Conservation (phyloP, 2,797 vertebrate genomes). For the Enteromius fasciolatus region DNA sequence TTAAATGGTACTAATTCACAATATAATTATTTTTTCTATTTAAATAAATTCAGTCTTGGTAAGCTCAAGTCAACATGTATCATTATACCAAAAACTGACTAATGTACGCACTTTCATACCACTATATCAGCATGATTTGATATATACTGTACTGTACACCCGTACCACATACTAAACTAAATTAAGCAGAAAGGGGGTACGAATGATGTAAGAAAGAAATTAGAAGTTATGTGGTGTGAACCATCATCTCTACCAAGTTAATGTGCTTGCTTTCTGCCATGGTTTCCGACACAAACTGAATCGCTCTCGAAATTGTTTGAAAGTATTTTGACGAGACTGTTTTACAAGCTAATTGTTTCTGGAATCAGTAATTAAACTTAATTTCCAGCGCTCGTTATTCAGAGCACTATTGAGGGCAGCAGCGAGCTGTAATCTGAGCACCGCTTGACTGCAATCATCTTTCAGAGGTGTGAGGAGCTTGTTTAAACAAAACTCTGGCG, state of each 20-base stretch:
- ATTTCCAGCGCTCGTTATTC: constrained; percentile 21
- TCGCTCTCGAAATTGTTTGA: not conserved
- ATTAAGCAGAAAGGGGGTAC: constrained; percentile 7
- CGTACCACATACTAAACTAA: not conserved
- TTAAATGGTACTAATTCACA: not conserved
- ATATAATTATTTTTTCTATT: not conserved
- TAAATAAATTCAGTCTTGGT: not conserved
- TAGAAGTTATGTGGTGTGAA: constrained; percentile 60
- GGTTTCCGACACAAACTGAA: not conserved
- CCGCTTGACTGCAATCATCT: constrained; percentile 42
- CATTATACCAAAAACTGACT: constrained; percentile 7
- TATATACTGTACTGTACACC: not conserved
- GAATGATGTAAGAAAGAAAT: constrained; percentile 27
- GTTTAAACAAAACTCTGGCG: constrained; percentile 33
- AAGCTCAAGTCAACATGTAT: not conserved
- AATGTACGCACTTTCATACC: not conserved
- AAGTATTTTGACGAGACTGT: not conserved
- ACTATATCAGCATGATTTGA: constrained; percentile 3
- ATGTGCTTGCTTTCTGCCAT: constrained; percentile 9
- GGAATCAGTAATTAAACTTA: constrained; percentile 20
- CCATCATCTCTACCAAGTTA: constrained; percentile 71
- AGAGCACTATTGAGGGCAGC: constrained; percentile 1
- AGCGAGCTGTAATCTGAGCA: constrained; percentile 19
- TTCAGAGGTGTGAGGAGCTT: constrained; percentile 18
- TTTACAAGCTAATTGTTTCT: constrained; percentile 26